Conservation (phyloP, 2,113 vertebrate genomes). For the Nanorana parkeri region DNA sequence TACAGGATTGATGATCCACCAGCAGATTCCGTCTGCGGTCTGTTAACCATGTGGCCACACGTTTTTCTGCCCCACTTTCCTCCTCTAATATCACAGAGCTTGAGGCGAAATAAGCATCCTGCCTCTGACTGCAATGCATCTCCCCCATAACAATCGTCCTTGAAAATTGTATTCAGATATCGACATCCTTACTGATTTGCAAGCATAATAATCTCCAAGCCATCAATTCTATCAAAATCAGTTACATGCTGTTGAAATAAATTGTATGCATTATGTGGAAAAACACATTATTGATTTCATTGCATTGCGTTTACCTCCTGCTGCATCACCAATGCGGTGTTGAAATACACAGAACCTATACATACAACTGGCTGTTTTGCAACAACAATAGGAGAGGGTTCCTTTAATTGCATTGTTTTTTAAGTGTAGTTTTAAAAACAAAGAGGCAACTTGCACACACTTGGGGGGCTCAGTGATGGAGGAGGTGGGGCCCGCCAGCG, state of each 20-base stretch:
- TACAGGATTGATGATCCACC: no score
- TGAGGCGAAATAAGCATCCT: no score
- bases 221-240: constrained; percentile 13
- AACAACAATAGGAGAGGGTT: no score
- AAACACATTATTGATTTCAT: not conserved
- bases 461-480: no score
- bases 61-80: not conserved
- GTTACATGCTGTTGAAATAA: not conserved
- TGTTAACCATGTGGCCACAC: not conserved
- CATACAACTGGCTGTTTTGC: no score
- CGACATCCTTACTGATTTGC: not conserved
- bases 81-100: not conserved
- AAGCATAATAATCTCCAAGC: constrained; percentile 21
- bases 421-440: no score
- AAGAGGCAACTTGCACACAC: no score
- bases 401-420: no score
- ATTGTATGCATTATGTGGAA: constrained; percentile 17
- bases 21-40: no score
- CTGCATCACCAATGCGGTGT: not conserved
- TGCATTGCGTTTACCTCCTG: constrained; percentile 19
- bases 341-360: not conserved
- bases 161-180: constrained; percentile 6
- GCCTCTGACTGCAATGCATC: no score
- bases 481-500: no score
- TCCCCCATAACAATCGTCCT: not conserved